phyloP scores from a whole-genome alignment of 2,888 invertebrate species.

The Acleris laterana region DNA sequence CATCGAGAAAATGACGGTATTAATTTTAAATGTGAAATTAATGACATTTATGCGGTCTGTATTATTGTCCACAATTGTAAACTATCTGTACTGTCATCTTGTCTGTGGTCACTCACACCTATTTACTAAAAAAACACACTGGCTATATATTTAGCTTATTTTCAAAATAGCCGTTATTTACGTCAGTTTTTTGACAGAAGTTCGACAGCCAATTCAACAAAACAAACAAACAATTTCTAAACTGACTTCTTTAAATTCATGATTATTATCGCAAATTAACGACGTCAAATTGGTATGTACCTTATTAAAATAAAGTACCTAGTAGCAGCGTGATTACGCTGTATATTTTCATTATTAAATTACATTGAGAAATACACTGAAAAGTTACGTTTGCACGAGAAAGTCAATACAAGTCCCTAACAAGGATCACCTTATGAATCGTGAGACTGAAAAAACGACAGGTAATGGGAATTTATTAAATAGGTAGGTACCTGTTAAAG shows the following conservation, averaged over 20 bases:
- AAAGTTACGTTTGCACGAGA: too few species aligned
- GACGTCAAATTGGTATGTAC: constrained; percentile 4
- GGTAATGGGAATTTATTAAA: too few species aligned
- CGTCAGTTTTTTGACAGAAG: constrained; percentile 14
- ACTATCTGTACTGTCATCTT: not conserved
- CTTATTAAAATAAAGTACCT: not conserved
- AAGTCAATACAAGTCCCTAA: too few species aligned
- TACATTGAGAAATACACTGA: too few species aligned
- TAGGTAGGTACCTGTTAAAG: too few species aligned
- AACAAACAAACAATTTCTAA: not conserved
- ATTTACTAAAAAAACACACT: not conserved
- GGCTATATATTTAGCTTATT: not conserved
- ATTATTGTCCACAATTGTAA: constrained; percentile 24
- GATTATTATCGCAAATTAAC: not conserved
- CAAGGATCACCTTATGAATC: too few species aligned
- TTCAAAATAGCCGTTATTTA: not conserved
- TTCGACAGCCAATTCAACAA: constrained; percentile 1
- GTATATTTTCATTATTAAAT: too few species aligned
- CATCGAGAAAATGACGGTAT: constrained; percentile 42
- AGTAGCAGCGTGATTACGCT: too few species aligned
- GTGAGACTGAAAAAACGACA: too few species aligned
- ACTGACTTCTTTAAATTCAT: not conserved
- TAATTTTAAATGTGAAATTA: constrained; percentile 27
- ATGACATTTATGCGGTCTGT: constrained; percentile 11
- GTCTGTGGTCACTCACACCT: constrained; percentile 12